phyloP scores from a whole-genome alignment of 2,797 vertebrate genomes.

The Falco peregrinus region DNA sequence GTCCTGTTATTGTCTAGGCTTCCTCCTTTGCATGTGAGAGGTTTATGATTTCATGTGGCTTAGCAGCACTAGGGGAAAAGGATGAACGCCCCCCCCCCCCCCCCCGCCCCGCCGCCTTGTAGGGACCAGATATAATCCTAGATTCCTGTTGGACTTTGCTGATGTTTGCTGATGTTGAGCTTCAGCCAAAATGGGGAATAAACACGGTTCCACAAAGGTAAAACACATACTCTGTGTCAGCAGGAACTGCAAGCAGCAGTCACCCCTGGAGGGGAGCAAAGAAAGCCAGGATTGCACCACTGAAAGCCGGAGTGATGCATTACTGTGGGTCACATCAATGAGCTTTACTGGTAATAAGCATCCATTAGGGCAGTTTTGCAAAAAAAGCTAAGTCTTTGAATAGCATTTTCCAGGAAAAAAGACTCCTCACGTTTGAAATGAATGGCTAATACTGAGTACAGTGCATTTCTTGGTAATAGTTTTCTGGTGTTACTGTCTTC shows the following conservation, averaged over 20 bases:
- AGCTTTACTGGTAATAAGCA: not conserved
- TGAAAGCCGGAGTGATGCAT: not conserved
- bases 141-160: not conserved
- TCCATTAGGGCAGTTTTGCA: not conserved
- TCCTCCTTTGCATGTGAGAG: not conserved
- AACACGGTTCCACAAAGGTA: not conserved
- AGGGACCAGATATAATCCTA: not conserved
- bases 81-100: not conserved
- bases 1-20: not conserved
- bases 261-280: not conserved
- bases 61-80: not conserved
- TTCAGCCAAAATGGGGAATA: not conserved
- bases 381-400: not conserved
- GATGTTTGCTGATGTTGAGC: not conserved
- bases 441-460: not conserved
- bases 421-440: not conserved
- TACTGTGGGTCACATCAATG: not conserved
- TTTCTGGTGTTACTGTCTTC: not conserved
- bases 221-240: not conserved
- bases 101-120: not conserved
- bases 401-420: slow-evolving; percentile 15
- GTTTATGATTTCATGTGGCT: not conserved
- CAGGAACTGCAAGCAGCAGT: not conserved
- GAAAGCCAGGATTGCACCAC: accelerated
- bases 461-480: not conserved